Conservation (phyloP, 1,140 invertebrate genomes). For the Danaus plexippus region DNA sequence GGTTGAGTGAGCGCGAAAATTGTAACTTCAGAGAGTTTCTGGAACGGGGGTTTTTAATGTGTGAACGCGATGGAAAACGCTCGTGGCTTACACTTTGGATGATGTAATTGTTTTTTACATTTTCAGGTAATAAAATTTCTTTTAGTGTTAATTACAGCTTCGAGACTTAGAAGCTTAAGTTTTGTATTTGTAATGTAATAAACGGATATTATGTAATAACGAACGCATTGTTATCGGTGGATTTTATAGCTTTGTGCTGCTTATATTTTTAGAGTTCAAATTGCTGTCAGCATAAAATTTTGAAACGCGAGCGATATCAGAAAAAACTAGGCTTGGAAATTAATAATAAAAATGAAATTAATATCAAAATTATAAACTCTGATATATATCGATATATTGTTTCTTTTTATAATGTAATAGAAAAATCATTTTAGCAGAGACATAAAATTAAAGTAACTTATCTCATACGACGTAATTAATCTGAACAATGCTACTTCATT, state of each 20-base stretch:
- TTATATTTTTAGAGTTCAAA: too few relatives aligned
- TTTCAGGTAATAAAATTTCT: neutral
- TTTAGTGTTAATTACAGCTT: neutral
- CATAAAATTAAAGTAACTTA: too few relatives aligned
- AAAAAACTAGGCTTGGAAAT: too few relatives aligned
- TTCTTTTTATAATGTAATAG: too few relatives aligned
- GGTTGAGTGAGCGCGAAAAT: slow-evolving; percentile 61
- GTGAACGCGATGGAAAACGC: slow-evolving; percentile 9
- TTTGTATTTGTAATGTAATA: neutral
- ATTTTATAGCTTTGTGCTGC: neutral
- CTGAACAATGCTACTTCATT: slow-evolving; percentile 1
- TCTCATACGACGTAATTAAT: neutral
- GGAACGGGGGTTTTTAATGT: slow-evolving; percentile 21
- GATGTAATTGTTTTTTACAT: slow-evolving; percentile 9
- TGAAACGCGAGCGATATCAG: too few relatives aligned
- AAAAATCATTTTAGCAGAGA: too few relatives aligned
- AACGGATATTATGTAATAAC: neutral
- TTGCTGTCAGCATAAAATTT: too few relatives aligned
- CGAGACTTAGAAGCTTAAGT: too few relatives aligned
- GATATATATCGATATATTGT: too few relatives aligned
- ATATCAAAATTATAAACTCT: too few relatives aligned
- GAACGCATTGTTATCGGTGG: neutral
- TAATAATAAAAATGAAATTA: too few relatives aligned
- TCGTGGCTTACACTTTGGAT: slow-evolving; percentile 6
- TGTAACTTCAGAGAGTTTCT: slow-evolving; percentile 39